phyloP scores from a whole-genome alignment of 2,888 invertebrate genomes.

The Pyrrhosoma nymphula region DNA sequence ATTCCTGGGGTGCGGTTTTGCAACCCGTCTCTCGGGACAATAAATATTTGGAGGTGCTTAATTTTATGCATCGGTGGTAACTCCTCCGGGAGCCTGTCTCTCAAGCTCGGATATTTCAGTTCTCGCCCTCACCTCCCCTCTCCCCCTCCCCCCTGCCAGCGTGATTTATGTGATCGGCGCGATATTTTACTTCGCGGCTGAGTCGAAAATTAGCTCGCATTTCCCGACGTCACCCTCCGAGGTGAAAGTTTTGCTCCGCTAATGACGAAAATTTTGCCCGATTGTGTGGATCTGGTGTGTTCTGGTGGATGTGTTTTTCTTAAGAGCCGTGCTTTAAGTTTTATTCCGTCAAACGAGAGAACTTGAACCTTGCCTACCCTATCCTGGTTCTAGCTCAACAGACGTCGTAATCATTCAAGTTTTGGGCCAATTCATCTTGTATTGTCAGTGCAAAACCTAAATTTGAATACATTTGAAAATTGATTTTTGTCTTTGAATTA shows the following conservation, averaged over 20 bases:
- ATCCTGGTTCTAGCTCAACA: too few species aligned
- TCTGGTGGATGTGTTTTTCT: neutral
- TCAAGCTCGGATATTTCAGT: neutral
- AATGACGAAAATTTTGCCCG: slow-evolving; percentile 24
- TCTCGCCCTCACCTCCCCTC: neutral
- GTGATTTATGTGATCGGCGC: slow-evolving; percentile 11
- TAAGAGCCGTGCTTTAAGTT: neutral
- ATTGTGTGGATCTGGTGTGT: neutral
- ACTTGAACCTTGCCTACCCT: too few species aligned
- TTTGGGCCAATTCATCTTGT: too few species aligned
- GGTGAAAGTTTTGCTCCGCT: neutral
- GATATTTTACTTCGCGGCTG: neutral
- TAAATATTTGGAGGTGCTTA: slow-evolving; percentile 39
- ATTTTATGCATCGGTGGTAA: slow-evolving; percentile 29
- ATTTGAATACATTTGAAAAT: too few species aligned
- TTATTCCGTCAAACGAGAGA: neutral
- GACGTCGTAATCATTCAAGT: too few species aligned
- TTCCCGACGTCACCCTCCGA: slow-evolving; percentile 8
- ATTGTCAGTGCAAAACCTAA: too few species aligned
- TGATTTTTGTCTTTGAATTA: too few species aligned
- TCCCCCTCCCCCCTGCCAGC: neutral
- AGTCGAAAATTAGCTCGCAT: slow-evolving; percentile 36
- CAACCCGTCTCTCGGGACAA: slow-evolving; percentile 21
- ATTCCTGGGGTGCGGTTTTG: slow-evolving; percentile 29
- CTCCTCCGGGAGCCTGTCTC: neutral